These are phyloP conservation scores for Azorinus chamasolen DNA, from an alignment of 2,888 invertebrate species.

Conservation along the genomic window DNA sequence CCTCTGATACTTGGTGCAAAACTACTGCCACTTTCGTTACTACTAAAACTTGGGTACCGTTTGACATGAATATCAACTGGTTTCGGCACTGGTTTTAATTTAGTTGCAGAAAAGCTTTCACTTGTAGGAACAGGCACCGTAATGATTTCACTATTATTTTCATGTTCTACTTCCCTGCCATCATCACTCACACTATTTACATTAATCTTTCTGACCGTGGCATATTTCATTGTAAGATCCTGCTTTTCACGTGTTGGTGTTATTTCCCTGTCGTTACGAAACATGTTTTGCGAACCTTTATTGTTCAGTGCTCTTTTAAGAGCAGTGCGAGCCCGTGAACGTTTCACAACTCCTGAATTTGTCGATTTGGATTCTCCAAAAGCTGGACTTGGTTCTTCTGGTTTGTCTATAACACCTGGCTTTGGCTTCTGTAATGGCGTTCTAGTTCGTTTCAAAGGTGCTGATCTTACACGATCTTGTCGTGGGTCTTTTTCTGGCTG, in stretches of 20 bases:
- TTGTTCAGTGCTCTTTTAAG: slow-evolving; percentile 68
- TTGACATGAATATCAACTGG: slow-evolving; percentile 37
- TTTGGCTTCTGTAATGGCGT: slow-evolving; percentile 55
- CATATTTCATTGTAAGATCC: slow-evolving; percentile 70
- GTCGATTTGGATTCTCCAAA: slow-evolving; percentile 46
- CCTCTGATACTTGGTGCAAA: slow-evolving; percentile 55
- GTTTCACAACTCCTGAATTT: slow-evolving; percentile 50
- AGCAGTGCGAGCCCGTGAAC: slow-evolving; percentile 71
- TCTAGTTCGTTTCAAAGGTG: slow-evolving; percentile 60
- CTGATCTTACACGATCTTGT: slow-evolving; percentile 53
- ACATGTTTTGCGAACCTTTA: slow-evolving; percentile 32
- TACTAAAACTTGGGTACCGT: slow-evolving; percentile 72
- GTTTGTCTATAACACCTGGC: slow-evolving; percentile 30
- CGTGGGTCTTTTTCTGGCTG: slow-evolving; percentile 45
- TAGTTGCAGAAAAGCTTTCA: slow-evolving; percentile 58
- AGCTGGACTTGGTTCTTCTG: slow-evolving; percentile 59
- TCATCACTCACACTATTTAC: slow-evolving; percentile 21
- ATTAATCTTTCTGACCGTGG: slow-evolving; percentile 67
- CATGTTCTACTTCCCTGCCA: slow-evolving; percentile 2
- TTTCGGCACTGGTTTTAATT: slow-evolving; percentile 21
- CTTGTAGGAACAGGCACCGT: slow-evolving; percentile 53
- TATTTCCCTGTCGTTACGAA: slow-evolving; percentile 25
- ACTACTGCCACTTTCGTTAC: slow-evolving; percentile 74
- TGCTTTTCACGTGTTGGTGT: slow-evolving; percentile 45
- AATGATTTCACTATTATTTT: slow-evolving; percentile 21